A percentile compares a stretch with the other conserved stretches of the same genome.
These are phyloP conservation scores for Goniozus legneri DNA, from an alignment of 1,140 invertebrate genomes.

Conservation along the genomic window DNA sequence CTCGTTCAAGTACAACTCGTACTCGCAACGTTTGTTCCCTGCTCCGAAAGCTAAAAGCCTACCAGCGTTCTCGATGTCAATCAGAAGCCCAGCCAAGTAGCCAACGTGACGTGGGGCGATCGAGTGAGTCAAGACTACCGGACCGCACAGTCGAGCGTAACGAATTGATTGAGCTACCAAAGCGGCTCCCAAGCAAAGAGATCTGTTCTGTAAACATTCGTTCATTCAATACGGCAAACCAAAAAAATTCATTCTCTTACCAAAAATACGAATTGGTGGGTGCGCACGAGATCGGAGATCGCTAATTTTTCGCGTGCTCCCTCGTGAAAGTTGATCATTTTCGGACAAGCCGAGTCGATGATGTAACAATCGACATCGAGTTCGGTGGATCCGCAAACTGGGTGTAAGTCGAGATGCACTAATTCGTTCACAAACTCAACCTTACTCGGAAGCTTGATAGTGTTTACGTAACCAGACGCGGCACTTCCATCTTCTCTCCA, in stretches of 20 bases:
- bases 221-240: background rate
- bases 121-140: constrained; percentile 72
- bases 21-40: constrained; percentile 46
- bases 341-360: constrained; percentile 66
- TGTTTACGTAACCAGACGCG: constrained; percentile 74
- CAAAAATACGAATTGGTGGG: constrained; percentile 61
- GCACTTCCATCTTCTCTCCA: constrained; percentile 59
- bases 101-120: constrained; percentile 70
- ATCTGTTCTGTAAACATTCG: constrained; percentile 67
- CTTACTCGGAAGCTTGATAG: constrained; percentile 53
- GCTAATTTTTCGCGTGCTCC: constrained; percentile 57
- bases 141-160: constrained; percentile 63
- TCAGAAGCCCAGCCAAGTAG: constrained; percentile 67
- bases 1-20: constrained; percentile 32
- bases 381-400: constrained; percentile 17
- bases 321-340: constrained; percentile 66
- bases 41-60: constrained; percentile 60
- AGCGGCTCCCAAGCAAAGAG: constrained; percentile 72
- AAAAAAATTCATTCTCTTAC: constrained; percentile 42
- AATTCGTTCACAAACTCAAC: constrained; percentile 37
- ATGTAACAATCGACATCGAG: constrained; percentile 33
- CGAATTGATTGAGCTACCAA: constrained; percentile 64
- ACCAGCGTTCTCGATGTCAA: constrained; percentile 59
- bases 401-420: constrained; percentile 31
- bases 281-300: constrained; percentile 58